Percentiles rank a stretch among this genome's conserved stretches.
Evolutionary conservation across 2,113 vertebrate genomes (phyloP).

Genomic region (Carlito syrichta): DNA sequence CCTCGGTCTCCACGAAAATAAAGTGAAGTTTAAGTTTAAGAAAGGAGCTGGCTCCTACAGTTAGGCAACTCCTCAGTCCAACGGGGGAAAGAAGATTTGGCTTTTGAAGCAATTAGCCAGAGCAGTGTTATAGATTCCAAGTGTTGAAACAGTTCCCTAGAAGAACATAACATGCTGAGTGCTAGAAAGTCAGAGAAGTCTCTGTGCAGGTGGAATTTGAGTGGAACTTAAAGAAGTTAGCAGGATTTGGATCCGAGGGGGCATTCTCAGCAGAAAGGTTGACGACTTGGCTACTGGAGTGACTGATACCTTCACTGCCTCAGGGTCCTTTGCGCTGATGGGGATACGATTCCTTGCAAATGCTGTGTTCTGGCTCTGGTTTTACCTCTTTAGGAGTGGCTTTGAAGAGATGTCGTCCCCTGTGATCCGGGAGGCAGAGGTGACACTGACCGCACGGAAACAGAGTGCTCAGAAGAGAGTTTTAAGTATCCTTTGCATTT

Average conservation of each 20-base stretch:
- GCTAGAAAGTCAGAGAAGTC: neutral
- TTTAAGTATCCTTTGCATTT: constrained; percentile 90
- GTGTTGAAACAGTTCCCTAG: neutral
- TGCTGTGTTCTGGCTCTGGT: constrained; percentile 18
- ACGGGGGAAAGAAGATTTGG: neutral
- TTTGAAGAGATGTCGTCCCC: constrained; percentile 79
- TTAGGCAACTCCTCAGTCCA: neutral
- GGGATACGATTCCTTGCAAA: neutral
- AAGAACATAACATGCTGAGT: neutral
- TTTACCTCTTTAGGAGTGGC: constrained; percentile 67
- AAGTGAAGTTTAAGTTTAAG: too few relatives aligned
- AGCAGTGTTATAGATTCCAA: neutral
- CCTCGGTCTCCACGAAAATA: too few relatives aligned
- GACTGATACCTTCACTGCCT: neutral
- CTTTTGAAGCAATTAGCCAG: neutral
- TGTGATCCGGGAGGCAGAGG: constrained; percentile 83
- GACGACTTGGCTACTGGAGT: neutral
- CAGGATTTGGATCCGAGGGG: neutral
- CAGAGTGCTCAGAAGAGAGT: constrained; percentile 86
- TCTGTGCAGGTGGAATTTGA: neutral
- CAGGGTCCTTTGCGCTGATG: neutral
- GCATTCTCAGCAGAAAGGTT: neutral
- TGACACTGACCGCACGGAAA: constrained; percentile 83
- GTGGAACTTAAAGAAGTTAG: neutral
- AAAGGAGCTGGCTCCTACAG: neutral